Conservation (phyloP, 1,140 invertebrate genomes). For the Medauroidea extradentata region DNA sequence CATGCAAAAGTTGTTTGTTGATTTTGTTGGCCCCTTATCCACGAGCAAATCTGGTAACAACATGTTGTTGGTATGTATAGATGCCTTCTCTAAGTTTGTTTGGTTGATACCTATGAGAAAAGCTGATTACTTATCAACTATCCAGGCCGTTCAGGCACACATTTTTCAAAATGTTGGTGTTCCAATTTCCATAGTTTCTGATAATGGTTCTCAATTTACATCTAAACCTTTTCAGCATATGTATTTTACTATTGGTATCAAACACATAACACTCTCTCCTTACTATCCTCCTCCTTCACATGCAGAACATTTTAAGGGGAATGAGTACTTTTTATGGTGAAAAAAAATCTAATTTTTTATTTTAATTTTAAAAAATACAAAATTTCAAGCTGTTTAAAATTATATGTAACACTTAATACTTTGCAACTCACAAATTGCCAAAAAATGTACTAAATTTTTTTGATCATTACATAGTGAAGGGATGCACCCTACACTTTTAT, state of each 20-base stretch:
- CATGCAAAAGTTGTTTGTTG: not conserved
- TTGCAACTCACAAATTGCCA: too few species aligned
- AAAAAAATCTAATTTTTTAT: too few species aligned
- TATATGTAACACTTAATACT: too few species aligned
- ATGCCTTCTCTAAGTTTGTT: not conserved
- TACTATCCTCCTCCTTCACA: not conserved
- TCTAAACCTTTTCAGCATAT: not conserved
- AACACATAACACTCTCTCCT: too few species aligned
- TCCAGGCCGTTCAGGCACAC: not conserved
- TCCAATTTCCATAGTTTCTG: not conserved
- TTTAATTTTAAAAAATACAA: too few species aligned
- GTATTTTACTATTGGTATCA: not conserved
- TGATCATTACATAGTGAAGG: too few species aligned
- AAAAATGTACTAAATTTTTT: too few species aligned
- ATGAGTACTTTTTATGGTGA: too few species aligned
- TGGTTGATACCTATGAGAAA: not conserved
- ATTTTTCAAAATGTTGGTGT: not conserved
- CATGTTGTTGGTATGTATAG: too few species aligned
- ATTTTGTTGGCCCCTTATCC: not conserved
- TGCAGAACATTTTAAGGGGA: not conserved
- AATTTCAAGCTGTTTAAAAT: too few species aligned
- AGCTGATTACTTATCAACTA: not conserved
- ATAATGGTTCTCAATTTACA: not conserved
- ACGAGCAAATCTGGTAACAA: not conserved
- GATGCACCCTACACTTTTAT: too few species aligned